Conservation (phyloP, 2,888 invertebrate species). For the Heliconius ismenius region DNA sequence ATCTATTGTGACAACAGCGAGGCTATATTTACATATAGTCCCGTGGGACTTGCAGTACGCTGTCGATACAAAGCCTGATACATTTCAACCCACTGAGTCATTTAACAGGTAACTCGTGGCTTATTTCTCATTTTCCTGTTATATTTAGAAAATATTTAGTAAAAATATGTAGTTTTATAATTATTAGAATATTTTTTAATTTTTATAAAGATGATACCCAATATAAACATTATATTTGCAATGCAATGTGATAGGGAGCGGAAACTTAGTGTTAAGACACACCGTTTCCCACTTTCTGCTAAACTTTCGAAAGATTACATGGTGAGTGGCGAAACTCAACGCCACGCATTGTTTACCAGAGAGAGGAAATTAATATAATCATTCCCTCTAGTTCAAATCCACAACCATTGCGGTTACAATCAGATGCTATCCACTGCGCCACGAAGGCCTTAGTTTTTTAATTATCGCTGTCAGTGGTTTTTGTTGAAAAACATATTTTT, state of each 20-base stretch:
- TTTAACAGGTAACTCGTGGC: slow-evolving; percentile 38
- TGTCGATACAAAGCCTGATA: slow-evolving; percentile 43
- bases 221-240: not conserved
- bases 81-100: slow-evolving; percentile 45
- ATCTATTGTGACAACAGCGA: not conserved
- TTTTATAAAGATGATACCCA: too few relatives aligned
- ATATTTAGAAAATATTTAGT: not conserved
- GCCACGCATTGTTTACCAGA: not conserved
- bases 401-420: too few relatives aligned
- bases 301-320: not conserved
- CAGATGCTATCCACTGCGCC: not conserved
- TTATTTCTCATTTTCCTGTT: slow-evolving; percentile 30
- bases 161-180: not conserved
- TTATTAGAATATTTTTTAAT: not conserved
- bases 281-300: not conserved
- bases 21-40: slow-evolving; percentile 33
- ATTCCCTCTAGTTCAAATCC: too few relatives aligned
- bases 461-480: not conserved
- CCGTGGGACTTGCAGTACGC: slow-evolving; percentile 38
- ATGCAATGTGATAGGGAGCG: not conserved
- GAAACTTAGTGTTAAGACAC: not conserved
- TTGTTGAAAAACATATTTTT: not conserved
- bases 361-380: too few relatives aligned
- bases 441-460: not conserved
- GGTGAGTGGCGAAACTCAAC: not conserved